Evolutionary conservation across 1,140 invertebrate genomes (phyloP), one percentile per base, ranked within the genome.

Genomic region (Thereuonema tuberculata): DNA sequence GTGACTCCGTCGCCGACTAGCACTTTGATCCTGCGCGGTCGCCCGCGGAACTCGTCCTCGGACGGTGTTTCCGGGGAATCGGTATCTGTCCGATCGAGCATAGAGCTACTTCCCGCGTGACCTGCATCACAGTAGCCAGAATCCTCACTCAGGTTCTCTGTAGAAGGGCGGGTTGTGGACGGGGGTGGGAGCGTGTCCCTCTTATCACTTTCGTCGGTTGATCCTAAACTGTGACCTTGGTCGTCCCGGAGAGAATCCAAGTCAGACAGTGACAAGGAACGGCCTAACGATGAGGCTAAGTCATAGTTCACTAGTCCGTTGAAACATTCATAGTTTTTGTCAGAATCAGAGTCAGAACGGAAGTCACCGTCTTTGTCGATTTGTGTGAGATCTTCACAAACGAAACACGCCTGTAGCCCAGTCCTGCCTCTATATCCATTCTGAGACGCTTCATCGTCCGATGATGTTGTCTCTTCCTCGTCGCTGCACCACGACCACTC

Each of bases 141-240:
- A 70, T 85, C 84, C 67, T 85, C 83, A 64, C 82, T 84, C 43
- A 85, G 71, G 75, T 85, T 85, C 67, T 86, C 84, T 1, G 78
- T 78, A 26, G 83, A 85, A 64, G 80, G 79, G 17, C 78, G 76
- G 26, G 56, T 48, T 2, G 25, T 56, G 25, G 24, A 21, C 9
- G 53, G 9, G 53, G 53, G 27, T 5, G 48, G 23, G 23, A 20
- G 9, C 48, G 48, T 21, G 9, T 50, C 48, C 48, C 17, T 5
- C 31, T 9, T 37, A 37, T 37, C 5, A 37, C 31, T 5, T 37
- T 17, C 5, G 31, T 9, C 31, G 31, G 31, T 37, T 37, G 31
- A 37, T 5, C 31, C 5, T 50, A 43, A n/a, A n/a, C 37, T n/a
- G 37, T 43, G 9, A 43, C 37, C 37, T 9, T 24, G 3, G 48